Evolutionary conservation across 2,888 invertebrate genomes (phyloP), one percentile per base, ranked within the genome.

Genomic region (Arge pagana): DNA sequence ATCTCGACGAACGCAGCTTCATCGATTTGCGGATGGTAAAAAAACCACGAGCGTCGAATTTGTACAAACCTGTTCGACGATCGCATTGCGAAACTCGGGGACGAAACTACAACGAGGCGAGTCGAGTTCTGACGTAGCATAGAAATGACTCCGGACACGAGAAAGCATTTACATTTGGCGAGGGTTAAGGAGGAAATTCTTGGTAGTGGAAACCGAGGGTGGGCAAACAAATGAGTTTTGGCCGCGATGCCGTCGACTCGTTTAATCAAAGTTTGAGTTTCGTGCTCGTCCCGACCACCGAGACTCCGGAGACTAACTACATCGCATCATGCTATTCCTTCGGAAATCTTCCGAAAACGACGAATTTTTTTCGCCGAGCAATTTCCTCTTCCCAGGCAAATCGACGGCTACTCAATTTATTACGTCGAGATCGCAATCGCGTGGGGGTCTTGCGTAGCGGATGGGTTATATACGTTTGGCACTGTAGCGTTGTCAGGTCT

Each of bases 181-280:
- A n/a, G n/a, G n/a, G 10, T 10, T 10, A 19, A 18, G 19, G 13
- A 10, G 11, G 18, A 21, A 23, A 39, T 11, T 19, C 37, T 5
- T n/a, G n/a, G n/a, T n/a, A 13, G 26, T 16, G 26, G 37, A 28
- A 13, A 8, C 11, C 23, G 21, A 24, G 45, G 45, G 45, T 45
- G 33, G 57, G 63, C 54, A 69, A 67, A 64, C 61, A 61, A 64
- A 64, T 61, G 61, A 64, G 58, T 45, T 60, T 55, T 58, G 54
- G 58, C 64, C 56, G 55, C 61, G 58, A 59, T 57, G 59, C 61
- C 64, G 61, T 65, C 62, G 63, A 61, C 67, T 67, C 66, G 66
- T 67, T 67, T 67, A 71, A 70, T 71, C 71, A 71, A 71, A 69
- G 63, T 71, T 71, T 68, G 64, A 66, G 67, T 66, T 70, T 68